Conservation (phyloP, 2,113 vertebrate genomes). For the Bagarius yarrelli region DNA sequence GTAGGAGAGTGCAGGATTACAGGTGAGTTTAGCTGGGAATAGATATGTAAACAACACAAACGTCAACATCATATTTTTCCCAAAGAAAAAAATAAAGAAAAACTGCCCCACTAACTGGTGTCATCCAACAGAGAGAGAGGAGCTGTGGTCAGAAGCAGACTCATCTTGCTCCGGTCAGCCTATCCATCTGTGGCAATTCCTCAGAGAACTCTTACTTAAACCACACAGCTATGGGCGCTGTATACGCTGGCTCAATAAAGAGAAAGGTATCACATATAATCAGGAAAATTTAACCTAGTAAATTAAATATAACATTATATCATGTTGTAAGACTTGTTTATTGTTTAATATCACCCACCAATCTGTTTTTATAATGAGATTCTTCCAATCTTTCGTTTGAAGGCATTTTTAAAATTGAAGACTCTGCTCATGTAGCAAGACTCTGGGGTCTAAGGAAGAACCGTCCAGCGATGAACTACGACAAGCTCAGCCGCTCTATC, state of each 20-base stretch:
- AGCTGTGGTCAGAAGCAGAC: conserved; percentile 87
- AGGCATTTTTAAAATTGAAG: conserved; percentile 98
- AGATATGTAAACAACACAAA: neutral
- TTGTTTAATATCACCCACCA: neutral
- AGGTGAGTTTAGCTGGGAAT: conserved; percentile 47
- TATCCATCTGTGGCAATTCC: conserved; percentile 98
- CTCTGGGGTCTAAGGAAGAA: conserved; percentile 97
- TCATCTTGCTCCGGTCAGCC: conserved; percentile 91
- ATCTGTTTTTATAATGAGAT: neutral
- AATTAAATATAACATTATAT: neutral
- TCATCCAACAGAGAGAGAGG: conserved; percentile 63
- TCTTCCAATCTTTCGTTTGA: conserved; percentile 1
- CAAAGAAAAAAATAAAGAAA: too few relatives aligned
- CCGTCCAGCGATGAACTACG: conserved; percentile 97
- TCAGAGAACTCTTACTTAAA: conserved; percentile 91
- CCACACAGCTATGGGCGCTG: conserved; percentile 92
- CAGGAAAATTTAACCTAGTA: neutral
- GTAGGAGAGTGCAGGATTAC: conserved; percentile 65
- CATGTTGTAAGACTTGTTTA: neutral
- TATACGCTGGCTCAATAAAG: conserved; percentile 98
- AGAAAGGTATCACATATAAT: conserved; percentile 78
- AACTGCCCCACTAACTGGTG: conserved; percentile 3
- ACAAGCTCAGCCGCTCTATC: conserved; percentile 98
- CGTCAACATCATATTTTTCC: neutral
- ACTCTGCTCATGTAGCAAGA: conserved; percentile 92